phyloP scores from a whole-genome alignment of 2,797 vertebrate genomes.

The Oophaga sylvatica region DNA sequence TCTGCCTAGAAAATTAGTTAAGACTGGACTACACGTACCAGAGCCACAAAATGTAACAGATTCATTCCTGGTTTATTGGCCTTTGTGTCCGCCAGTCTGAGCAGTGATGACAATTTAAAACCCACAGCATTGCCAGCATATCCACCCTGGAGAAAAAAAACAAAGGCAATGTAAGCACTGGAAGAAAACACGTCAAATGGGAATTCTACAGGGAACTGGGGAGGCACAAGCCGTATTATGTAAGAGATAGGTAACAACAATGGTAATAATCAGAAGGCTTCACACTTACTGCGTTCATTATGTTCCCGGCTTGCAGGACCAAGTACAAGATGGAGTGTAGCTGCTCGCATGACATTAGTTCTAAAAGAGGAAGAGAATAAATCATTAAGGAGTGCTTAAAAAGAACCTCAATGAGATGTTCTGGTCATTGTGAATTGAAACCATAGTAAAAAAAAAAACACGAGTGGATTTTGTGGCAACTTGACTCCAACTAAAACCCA shows the following conservation, averaged over 20 bases:
- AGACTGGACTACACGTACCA: slow-evolving; percentile 77
- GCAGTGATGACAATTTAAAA: slow-evolving; percentile 95
- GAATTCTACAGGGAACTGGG: not conserved
- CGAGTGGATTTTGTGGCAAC: not conserved
- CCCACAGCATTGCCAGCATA: slow-evolving; percentile 96
- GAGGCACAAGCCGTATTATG: not conserved
- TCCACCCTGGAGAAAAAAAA: slow-evolving; percentile 81
- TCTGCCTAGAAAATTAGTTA: not conserved
- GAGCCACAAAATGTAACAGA: slow-evolving; percentile 95
- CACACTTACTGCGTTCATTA: slow-evolving; percentile 95
- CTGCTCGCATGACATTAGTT: slow-evolving; percentile 92
- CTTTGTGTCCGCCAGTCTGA: slow-evolving; percentile 95
- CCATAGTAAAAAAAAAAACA: not conserved
- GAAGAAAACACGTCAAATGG: not conserved
- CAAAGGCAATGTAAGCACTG: not conserved
- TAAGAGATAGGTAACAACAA: not conserved
- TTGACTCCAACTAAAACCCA: not conserved
- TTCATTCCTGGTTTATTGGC: slow-evolving; percentile 99
- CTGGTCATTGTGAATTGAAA: not conserved
- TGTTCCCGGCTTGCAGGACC: slow-evolving; percentile 97
- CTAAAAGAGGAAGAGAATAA: slow-evolving; percentile 69
- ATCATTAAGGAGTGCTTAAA: not conserved
- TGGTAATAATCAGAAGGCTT: slow-evolving; percentile 8
- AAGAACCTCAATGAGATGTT: too few relatives aligned
- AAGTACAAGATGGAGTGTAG: slow-evolving; percentile 93